A percentile compares a stretch with the other conserved stretches of the same genome.
Conservation (phyloP, 2,888 invertebrate genomes). For the Malthinus flaveolus region DNA sequence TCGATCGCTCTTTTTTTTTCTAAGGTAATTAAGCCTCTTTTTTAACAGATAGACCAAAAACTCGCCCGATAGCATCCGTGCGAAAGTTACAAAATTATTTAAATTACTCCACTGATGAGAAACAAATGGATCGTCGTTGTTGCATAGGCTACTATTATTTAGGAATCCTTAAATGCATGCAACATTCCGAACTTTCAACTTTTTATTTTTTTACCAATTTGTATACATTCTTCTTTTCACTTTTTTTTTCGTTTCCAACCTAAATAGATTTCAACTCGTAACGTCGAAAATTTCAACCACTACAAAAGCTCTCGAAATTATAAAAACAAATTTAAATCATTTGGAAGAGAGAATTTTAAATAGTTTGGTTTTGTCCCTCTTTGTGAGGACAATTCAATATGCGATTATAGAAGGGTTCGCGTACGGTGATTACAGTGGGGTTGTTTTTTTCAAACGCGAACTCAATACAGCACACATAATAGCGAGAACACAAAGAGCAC, state of each 20-base stretch:
- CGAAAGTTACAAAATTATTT: constrained; percentile 41
- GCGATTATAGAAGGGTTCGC: constrained; percentile 50
- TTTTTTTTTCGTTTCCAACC: background rate
- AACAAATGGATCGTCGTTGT: constrained; percentile 45
- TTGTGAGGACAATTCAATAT: constrained; percentile 51
- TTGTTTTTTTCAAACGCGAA: constrained; percentile 46
- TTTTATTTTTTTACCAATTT: constrained; percentile 14
- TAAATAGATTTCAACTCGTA: background rate
- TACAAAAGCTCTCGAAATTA: constrained; percentile 16
- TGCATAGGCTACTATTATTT: constrained; percentile 43
- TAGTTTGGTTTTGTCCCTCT: constrained; percentile 45
- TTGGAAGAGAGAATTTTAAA: constrained; percentile 42
- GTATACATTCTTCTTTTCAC: constrained; percentile 9
- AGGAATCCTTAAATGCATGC: constrained; percentile 46
- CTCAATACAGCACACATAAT: constrained; percentile 27
- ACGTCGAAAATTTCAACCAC: constrained; percentile 5
- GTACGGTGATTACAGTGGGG: constrained; percentile 47
- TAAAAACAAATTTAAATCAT: constrained; percentile 28
- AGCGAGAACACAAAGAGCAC: constrained; percentile 42
- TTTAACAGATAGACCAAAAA: background rate
- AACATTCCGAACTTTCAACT: constrained; percentile 37
- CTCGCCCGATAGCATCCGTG: constrained; percentile 23
- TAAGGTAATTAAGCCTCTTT: too few relatives aligned
- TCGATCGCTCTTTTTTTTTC: background rate
- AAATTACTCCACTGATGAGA: constrained; percentile 48